phyloP scores from a whole-genome alignment of 2,113 vertebrate species.

The Nibea coibor region DNA sequence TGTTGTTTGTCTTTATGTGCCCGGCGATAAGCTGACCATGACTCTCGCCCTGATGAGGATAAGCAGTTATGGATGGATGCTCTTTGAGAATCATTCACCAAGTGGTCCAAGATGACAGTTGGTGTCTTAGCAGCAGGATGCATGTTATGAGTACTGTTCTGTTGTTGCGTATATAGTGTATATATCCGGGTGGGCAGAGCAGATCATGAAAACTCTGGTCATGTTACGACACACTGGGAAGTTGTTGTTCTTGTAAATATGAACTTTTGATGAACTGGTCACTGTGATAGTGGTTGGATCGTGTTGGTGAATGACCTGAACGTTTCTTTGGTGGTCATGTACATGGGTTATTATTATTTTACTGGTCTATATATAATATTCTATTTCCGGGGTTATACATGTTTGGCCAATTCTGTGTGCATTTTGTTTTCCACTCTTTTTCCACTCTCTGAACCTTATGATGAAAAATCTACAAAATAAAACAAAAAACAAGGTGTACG shows the following conservation, averaged over 20 bases:
- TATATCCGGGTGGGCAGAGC: neutral
- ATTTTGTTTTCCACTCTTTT: neutral
- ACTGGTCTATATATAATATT: neutral
- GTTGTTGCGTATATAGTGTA: neutral
- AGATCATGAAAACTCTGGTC: neutral
- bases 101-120: neutral
- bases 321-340: neutral
- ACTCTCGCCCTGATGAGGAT: no score
- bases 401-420: neutral
- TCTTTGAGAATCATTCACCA: no score
- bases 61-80: no score
- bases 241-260: conserved; percentile 7
- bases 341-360: neutral
- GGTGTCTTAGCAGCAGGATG: neutral
- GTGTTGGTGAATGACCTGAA: neutral
- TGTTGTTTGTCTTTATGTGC: no score
- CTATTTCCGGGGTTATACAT: neutral
- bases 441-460: neutral
- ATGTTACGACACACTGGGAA: neutral
- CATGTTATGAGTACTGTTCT: neutral
- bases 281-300: neutral
- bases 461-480: neutral
- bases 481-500: neutral
- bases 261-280: neutral
- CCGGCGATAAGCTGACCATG: no score